These are phyloP conservation scores for Acronicta leporina DNA, from an alignment of 2,888 invertebrate genomes.

Conservation along the genomic window DNA sequence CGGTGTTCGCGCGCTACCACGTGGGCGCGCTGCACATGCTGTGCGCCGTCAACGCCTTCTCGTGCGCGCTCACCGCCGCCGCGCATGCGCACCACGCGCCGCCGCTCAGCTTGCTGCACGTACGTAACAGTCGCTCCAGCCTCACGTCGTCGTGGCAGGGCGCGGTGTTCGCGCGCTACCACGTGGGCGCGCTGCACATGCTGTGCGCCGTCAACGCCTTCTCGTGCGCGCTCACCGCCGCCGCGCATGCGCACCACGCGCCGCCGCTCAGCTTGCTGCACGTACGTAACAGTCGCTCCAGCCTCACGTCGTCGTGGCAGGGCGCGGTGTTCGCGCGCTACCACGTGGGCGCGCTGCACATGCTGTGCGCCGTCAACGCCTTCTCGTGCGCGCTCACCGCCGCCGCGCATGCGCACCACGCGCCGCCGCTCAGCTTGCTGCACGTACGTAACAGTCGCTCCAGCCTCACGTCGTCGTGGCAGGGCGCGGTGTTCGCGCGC, in stretches of 20 bases:
- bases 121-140: slow-evolving; percentile 10
- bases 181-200: too few relatives aligned
- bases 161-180: too few relatives aligned
- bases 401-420: slow-evolving; percentile 92
- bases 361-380: too few relatives aligned
- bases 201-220: too few relatives aligned
- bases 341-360: too few relatives aligned
- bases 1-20: slow-evolving; percentile 93
- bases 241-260: slow-evolving; percentile 92
- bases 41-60: slow-evolving; percentile 97
- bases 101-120: slow-evolving; percentile 77
- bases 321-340: too few relatives aligned
- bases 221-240: too few relatives aligned
- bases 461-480: too few relatives aligned
- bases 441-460: slow-evolving; percentile 53
- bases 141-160: too few relatives aligned
- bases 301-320: too few relatives aligned
- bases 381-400: too few relatives aligned
- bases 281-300: slow-evolving; percentile 25
- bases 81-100: slow-evolving; percentile 93
- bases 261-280: slow-evolving; percentile 82
- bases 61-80: slow-evolving; percentile 95
- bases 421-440: slow-evolving; percentile 85
- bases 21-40: slow-evolving; percentile 78
- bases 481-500: too few relatives aligned